Conservation (phyloP, 2,113 vertebrate species). For the Lanius collurio region DNA sequence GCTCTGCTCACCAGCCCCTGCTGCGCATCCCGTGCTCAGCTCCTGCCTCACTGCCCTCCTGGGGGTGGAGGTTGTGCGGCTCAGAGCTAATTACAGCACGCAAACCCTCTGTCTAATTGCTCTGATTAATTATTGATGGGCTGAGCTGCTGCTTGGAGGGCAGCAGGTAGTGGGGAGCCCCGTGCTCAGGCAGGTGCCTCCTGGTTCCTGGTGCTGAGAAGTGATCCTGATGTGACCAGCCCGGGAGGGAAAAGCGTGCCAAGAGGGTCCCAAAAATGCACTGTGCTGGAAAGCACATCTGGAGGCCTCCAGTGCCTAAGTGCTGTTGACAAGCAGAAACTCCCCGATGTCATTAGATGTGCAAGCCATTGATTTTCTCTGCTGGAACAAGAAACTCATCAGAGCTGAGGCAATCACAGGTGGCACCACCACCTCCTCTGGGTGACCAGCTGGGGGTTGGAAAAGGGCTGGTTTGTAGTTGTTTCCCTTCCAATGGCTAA, state of each 20-base stretch:
- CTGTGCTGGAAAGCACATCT: background rate
- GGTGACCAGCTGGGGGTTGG: background rate
- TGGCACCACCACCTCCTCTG: background rate
- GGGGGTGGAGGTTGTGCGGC: slow-evolving; percentile 38
- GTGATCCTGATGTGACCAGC: background rate
- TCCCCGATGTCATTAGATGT: background rate
- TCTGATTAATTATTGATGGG: slow-evolving; percentile 82
- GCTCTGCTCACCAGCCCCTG: background rate
- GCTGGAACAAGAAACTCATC: slow-evolving; percentile 32
- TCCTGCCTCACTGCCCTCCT: background rate
- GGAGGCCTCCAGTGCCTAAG: background rate
- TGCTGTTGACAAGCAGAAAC: slow-evolving; percentile 4
- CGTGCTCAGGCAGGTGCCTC: background rate
- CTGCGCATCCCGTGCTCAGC: background rate
- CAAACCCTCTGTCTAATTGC: slow-evolving; percentile 82
- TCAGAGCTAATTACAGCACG: slow-evolving; percentile 77
- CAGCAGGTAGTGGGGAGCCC: slow-evolving; percentile 18
- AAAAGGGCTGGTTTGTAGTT: background rate
- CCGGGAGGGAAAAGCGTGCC: fast-evolving
- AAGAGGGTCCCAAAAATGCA: background rate
- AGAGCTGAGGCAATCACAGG: slow-evolving; percentile 7
- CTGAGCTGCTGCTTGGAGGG: slow-evolving; percentile 55
- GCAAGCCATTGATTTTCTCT: background rate
- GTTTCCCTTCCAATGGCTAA: background rate
- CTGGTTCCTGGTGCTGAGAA: background rate